Conservation (phyloP, 2,797 vertebrate genomes). For the Acanthornis magna region DNA sequence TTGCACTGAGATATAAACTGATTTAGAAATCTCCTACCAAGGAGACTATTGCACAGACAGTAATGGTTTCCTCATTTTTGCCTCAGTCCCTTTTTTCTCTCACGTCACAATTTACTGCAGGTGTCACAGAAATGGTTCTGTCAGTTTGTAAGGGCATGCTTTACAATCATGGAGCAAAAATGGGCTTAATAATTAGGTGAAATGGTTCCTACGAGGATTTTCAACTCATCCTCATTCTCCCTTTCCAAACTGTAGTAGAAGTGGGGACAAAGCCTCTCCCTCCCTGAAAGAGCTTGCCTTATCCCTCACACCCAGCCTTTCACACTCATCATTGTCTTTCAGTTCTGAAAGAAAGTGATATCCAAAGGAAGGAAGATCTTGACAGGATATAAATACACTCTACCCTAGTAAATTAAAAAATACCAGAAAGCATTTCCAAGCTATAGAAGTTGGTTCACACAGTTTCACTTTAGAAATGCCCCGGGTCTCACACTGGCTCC, state of each 20-base stretch:
- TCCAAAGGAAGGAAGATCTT: not conserved
- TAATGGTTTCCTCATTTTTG: not conserved
- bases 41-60: not conserved
- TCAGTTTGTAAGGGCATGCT: not conserved
- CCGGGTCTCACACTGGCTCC: not conserved
- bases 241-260: not conserved
- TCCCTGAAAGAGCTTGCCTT: not conserved
- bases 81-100: not conserved
- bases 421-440: not conserved
- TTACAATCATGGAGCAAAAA: not conserved
- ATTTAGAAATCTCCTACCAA: conserved; percentile 1
- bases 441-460: not conserved
- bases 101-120: not conserved
- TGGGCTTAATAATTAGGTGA: not conserved
- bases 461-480: not conserved
- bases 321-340: not conserved
- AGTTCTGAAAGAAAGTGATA: not conserved
- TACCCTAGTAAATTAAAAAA: not conserved
- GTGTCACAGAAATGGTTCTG: not conserved
- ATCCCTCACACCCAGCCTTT: not conserved
- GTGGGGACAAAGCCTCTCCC: not conserved
- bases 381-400: not conserved
- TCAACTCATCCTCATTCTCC: not conserved
- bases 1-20: not conserved
- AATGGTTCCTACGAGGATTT: not conserved